Percentiles rank a stretch among this genome's conserved stretches.
phyloP scores from a whole-genome alignment of 2,888 invertebrate genomes.

The Petrolisthes cinctipes region DNA sequence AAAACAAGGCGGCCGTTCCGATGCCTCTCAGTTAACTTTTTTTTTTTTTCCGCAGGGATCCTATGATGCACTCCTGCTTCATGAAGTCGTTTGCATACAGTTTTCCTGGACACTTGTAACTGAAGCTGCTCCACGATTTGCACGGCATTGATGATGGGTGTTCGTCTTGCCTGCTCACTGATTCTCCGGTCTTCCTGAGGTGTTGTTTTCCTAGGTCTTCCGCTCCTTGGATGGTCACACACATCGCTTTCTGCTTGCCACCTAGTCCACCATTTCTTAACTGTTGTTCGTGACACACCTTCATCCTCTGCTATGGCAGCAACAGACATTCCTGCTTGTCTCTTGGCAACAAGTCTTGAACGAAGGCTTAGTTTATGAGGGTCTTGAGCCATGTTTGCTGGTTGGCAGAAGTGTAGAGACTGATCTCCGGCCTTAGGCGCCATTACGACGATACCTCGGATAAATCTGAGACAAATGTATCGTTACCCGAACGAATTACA shows the following conservation, averaged over 20 bases:
- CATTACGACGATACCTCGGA: neutral
- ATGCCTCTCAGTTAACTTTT: slow-evolving; percentile 14
- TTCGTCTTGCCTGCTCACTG: slow-evolving; percentile 1
- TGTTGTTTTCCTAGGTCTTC: slow-evolving; percentile 10
- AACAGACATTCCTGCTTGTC: neutral
- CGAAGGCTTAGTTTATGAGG: neutral
- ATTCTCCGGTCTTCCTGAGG: neutral
- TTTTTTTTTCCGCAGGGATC: neutral
- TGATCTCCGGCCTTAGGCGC: neutral
- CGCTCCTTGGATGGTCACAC: slow-evolving; percentile 1
- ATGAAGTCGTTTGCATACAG: slow-evolving; percentile 11
- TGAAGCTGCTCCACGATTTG: neutral
- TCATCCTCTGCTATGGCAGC: slow-evolving; percentile 10
- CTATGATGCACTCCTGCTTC: neutral
- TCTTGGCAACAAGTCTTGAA: neutral
- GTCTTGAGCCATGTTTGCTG: neutral
- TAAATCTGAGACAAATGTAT: too few species aligned
- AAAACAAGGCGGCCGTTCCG: neutral
- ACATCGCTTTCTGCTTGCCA: neutral
- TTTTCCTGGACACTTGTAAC: slow-evolving; percentile 1
- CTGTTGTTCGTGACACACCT: neutral
- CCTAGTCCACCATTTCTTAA: slow-evolving; percentile 8
- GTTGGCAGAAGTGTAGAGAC: neutral
- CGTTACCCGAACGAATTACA: too few species aligned
- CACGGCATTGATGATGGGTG: neutral